phyloP scores from a whole-genome alignment of 2,113 vertebrate genomes.

The Sigmodon hispidus region DNA sequence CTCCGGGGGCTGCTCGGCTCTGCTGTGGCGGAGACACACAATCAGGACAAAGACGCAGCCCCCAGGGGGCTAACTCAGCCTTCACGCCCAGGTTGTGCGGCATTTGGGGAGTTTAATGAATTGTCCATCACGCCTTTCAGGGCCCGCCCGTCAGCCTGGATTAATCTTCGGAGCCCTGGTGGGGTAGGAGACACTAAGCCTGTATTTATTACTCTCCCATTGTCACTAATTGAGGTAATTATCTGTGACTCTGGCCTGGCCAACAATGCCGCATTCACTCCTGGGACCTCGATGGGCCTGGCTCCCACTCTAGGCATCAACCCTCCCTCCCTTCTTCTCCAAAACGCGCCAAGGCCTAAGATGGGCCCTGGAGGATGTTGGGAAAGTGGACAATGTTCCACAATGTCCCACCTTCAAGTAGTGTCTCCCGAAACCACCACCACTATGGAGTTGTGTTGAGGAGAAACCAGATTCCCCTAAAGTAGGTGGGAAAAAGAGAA shows the following conservation, averaged over 20 bases:
- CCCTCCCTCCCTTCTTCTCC: conserved; percentile 79
- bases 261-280: conserved; percentile 94
- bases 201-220: conserved; percentile 99
- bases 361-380: conserved; percentile 76
- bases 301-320: conserved; percentile 79
- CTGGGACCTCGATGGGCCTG: conserved; percentile 82
- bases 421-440: not conserved
- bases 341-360: conserved; percentile 68
- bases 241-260: conserved; percentile 99
- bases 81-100: conserved; percentile 99
- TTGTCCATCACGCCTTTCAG: conserved; percentile 98
- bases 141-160: conserved; percentile 93
- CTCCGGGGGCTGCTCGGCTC: conserved; percentile 91
- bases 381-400: conserved; percentile 78
- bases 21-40: conserved; percentile 88
- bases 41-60: conserved; percentile 94
- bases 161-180: conserved; percentile 97
- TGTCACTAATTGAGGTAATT: conserved; percentile 99
- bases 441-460: not conserved
- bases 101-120: conserved; percentile 99
- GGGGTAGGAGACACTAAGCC: conserved; percentile 99
- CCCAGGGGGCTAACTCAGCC: conserved; percentile 98
- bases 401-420: conserved; percentile 10
- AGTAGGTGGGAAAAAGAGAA: not conserved
- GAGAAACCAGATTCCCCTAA: not conserved